phyloP scores from a whole-genome alignment of 2,113 vertebrate genomes.

The Nerophis lumbriciformis region DNA sequence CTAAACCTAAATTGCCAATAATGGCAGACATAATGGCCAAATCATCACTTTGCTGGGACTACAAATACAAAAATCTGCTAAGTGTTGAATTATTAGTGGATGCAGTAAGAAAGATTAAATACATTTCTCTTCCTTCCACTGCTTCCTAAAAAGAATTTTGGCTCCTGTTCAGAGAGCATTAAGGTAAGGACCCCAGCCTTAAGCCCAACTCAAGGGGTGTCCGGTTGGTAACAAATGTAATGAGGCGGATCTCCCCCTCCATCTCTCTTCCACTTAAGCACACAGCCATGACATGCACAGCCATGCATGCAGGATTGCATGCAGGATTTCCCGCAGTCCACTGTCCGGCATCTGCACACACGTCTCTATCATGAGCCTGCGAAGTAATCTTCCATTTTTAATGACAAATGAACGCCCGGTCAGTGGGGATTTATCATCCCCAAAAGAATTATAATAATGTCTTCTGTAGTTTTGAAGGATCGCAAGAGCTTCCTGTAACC shows the following conservation, averaged over 20 bases:
- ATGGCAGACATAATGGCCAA: too few relatives aligned
- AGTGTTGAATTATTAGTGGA: background rate
- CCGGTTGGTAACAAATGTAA: conserved; percentile 48
- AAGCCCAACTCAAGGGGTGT: conserved; percentile 25
- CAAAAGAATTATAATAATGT: conserved; percentile 42
- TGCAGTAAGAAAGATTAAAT: too few relatives aligned
- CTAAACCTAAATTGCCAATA: too few relatives aligned
- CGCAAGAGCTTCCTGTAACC: conserved; percentile 55
- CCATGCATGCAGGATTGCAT: conserved; percentile 33
- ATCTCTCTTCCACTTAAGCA: conserved; percentile 36
- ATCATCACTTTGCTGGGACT: too few relatives aligned
- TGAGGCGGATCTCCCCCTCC: conserved; percentile 52
- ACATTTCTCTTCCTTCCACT: conserved; percentile 30
- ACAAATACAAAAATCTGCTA: background rate
- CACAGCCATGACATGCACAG: conserved; percentile 43
- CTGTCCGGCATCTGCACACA: conserved; percentile 1
- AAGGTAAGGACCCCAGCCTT: conserved; percentile 15
- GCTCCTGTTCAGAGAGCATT: conserved; percentile 43
- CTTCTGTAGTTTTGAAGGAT: conserved; percentile 52
- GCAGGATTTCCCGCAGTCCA: conserved; percentile 28
- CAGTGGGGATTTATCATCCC: conserved; percentile 50
- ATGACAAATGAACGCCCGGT: conserved; percentile 34
- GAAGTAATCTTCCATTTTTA: conserved; percentile 36
- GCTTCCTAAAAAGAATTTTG: conserved; percentile 41
- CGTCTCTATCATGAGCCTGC: conserved; percentile 30